These are phyloP conservation scores for Lamprotornis superbus DNA, from an alignment of 2,113 vertebrate species.

Conservation along the genomic window DNA sequence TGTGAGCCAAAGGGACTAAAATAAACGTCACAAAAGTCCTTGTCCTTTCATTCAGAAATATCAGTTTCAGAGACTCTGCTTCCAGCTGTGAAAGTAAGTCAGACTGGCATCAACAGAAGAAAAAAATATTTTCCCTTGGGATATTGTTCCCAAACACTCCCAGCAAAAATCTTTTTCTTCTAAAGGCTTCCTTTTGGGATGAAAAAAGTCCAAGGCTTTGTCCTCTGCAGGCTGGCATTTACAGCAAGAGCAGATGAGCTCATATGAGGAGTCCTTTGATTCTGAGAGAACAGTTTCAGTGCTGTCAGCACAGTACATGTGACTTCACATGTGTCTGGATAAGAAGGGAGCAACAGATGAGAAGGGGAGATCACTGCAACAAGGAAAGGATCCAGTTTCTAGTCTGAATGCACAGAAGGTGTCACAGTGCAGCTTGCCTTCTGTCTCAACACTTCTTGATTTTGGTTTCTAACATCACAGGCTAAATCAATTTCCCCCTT, in stretches of 20 bases:
- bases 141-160: constrained; percentile 1
- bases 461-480: constrained; percentile 14
- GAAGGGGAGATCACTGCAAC: constrained; percentile 21
- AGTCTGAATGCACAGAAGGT: neutral
- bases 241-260: constrained; percentile 14
- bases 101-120: neutral
- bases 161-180: constrained; percentile 53
- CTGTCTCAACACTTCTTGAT: neutral
- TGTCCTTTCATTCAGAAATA: neutral
- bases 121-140: constrained; percentile 37
- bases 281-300: constrained; percentile 62
- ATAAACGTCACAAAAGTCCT: neutral
- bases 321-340: neutral
- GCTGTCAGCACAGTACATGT: constrained; percentile 48
- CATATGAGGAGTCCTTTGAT: constrained; percentile 63
- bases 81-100: constrained; percentile 5
- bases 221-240: constrained; percentile 55
- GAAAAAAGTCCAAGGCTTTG: constrained; percentile 15
- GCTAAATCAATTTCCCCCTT: constrained; percentile 31
- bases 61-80: neutral
- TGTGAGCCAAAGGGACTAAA: neutral
- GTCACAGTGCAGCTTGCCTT: neutral
- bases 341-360: constrained; percentile 13
- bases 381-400: constrained; percentile 30
- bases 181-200: constrained; percentile 34